Conservation (phyloP, 2,113 vertebrate species). For the Trachemys scripta region DNA sequence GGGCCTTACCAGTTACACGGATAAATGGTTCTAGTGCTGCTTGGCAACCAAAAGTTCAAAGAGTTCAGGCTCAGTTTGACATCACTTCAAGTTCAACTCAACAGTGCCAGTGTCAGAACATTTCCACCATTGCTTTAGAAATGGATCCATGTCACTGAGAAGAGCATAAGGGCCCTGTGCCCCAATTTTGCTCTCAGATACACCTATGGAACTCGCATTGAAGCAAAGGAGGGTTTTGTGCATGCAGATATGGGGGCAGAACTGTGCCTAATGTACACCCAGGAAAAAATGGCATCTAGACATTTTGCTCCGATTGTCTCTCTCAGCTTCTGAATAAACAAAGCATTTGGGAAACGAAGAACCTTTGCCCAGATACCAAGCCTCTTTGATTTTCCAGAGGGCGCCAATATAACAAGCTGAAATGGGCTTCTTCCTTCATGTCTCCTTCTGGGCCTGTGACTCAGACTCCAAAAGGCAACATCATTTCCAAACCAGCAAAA, state of each 20-base stretch:
- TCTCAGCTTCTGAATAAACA: not conserved
- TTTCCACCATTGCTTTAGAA: fast-evolving
- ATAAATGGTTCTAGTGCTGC: not conserved
- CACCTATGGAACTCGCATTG: not conserved
- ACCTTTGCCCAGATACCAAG: not conserved
- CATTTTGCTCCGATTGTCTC: not conserved
- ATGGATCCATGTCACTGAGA: not conserved
- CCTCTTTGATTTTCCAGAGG: not conserved
- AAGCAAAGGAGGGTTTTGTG: not conserved
- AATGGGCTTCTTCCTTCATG: not conserved
- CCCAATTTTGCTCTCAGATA: not conserved
- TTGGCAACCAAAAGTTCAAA: not conserved
- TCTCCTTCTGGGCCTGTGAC: not conserved
- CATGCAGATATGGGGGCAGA: not conserved
- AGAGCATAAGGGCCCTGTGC: not conserved
- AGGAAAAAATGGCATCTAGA: not conserved
- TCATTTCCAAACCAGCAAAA: slow-evolving; percentile 18
- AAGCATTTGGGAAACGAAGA: not conserved
- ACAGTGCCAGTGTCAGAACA: not conserved
- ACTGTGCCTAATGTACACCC: not conserved
- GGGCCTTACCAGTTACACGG: fast-evolving
- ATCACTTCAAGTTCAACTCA: not conserved
- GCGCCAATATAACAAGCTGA: not conserved
- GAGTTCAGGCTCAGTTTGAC: not conserved
- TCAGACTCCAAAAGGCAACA: slow-evolving; percentile 37